Conservation (phyloP, 2,113 vertebrate genomes). For the Pungitius pungitius region DNA sequence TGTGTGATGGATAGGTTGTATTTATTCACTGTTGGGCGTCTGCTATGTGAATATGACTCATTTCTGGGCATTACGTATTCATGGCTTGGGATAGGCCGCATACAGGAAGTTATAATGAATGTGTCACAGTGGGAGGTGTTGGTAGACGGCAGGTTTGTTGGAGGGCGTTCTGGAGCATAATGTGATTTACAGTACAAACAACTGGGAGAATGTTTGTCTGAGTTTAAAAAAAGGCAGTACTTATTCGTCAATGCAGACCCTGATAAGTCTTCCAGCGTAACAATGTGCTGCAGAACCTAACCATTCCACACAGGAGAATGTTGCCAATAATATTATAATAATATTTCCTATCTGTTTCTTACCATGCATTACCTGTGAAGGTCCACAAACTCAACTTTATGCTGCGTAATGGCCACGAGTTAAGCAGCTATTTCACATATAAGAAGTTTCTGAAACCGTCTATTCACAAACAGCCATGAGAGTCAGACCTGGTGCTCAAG, state of each 20-base stretch:
- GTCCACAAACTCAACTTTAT: slow-evolving; percentile 14
- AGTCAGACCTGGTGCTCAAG: not conserved
- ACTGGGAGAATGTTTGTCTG: slow-evolving; percentile 67
- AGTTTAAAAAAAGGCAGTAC: slow-evolving; percentile 58
- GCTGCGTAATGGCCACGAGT: not conserved
- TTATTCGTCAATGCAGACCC: slow-evolving; percentile 21
- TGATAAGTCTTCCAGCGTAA: slow-evolving; percentile 20
- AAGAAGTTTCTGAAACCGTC: too few relatives aligned
- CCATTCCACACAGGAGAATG: not conserved
- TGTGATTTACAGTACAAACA: slow-evolving; percentile 74
- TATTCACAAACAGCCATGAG: slow-evolving; percentile 3
- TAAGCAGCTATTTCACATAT: slow-evolving; percentile 24
- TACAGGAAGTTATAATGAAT: slow-evolving; percentile 98
- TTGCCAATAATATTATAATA: not conserved
- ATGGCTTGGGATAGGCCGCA: slow-evolving; percentile 95
- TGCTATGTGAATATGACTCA: slow-evolving; percentile 97
- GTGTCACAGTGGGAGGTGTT: slow-evolving; percentile 92
- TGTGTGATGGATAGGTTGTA: slow-evolving; percentile 93
- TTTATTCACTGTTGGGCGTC: slow-evolving; percentile 95
- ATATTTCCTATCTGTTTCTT: not conserved
- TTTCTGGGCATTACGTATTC: slow-evolving; percentile 98
- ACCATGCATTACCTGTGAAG: not conserved
- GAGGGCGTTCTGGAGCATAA: slow-evolving; percentile 88
- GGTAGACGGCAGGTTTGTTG: slow-evolving; percentile 88
- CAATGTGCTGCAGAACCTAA: slow-evolving; percentile 27